These are phyloP conservation scores for Baronia brevicornis DNA, from an alignment of 2,888 invertebrate genomes.

Conservation along the genomic window DNA sequence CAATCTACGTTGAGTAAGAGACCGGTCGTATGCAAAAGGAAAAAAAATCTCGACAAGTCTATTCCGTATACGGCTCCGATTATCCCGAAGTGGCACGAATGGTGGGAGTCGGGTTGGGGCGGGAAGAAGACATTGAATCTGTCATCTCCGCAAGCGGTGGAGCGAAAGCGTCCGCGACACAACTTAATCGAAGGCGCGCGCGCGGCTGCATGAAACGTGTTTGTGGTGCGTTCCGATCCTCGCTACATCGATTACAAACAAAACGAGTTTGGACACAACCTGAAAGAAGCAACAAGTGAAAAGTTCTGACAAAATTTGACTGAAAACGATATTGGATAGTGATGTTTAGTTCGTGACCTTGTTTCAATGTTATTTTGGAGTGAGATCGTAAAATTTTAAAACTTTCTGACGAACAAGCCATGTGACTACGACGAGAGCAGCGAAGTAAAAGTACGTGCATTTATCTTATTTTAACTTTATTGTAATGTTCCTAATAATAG, in stretches of 20 bases:
- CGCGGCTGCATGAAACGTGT: conserved; percentile 36
- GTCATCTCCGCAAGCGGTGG: conserved; percentile 48
- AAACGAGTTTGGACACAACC: conserved; percentile 23
- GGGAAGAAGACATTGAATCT: conserved; percentile 50
- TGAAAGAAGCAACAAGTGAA: conserved; percentile 14
- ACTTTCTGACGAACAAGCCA: conserved; percentile 62
- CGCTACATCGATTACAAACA: conserved; percentile 26
- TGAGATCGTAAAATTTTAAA: conserved; percentile 46
- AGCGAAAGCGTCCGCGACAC: conserved; percentile 29
- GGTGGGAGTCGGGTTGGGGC: conserved; percentile 37
- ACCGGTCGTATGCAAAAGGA: conserved; percentile 49
- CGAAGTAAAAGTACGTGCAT: conserved; percentile 57
- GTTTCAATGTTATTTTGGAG: conserved; percentile 47
- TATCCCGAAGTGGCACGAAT: conserved; percentile 25
- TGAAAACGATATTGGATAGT: conserved; percentile 25
- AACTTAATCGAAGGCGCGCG: conserved; percentile 49
- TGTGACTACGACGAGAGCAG: conserved; percentile 55
- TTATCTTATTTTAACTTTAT: conserved; percentile 48
- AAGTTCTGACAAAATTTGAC: conserved; percentile 21
- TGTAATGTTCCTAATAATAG: conserved; percentile 45
- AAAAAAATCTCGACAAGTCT: conserved; percentile 60
- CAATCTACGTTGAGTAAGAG: conserved; percentile 34
- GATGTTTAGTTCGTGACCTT: conserved; percentile 40
- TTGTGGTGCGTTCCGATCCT: conserved; percentile 15
- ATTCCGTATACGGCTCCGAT: conserved; percentile 42